Base-by-base conservation (phyloP, 2,113 vertebrate genomes). In the Edolisoma coerulescens region DNA sequence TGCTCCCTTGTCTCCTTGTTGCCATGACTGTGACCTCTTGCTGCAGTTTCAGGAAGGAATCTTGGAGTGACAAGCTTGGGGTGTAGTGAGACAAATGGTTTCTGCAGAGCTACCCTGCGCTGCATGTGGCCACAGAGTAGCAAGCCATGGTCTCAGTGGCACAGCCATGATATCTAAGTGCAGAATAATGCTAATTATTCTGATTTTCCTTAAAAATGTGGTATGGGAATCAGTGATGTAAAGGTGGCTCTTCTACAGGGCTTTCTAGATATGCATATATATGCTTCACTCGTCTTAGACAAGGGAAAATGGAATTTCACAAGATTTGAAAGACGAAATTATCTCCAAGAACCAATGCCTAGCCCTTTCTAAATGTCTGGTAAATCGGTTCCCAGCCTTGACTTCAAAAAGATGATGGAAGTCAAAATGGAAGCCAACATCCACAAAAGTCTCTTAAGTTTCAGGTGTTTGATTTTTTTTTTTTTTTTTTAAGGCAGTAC, bases 111-210 rank as follows among this genome's bases (percentile, higher is more conserved):
- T 67, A 30, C 33, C 14, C 33, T 37, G 15, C 1, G 0, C 10
- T 70, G 20, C 18, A 1, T 18, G 13, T 32, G 42, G 22, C 15
- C 28, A 33, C 23, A 53, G 26, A 2, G 0, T 20, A 17, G 30
- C 11, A 47, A 78, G 20, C 33, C 41, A 16, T 63, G 21, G n/a
- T 61, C 50, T 84, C 22, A 30, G 21, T 6, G 4, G 15, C 32
- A 44, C 35, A 90, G 24, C 42, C 5, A 6, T 17, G 11, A 30
- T 27, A 37, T 21, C 16, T 24, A 69, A 44, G 28, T 76, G 22
- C 60, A 47, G n/a, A 73, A 28, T 57, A 69, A 57, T 52, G 33
- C 12, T 35, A 30, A 20, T 65, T 53, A 39, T 59, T 74, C 35
- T 87, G 8, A 0, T 56, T 89, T 91, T 63, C 24, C 19, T 56